Evolutionary conservation across 2,113 vertebrate genomes (phyloP).

Genomic region (Vulpes lagopus): DNA sequence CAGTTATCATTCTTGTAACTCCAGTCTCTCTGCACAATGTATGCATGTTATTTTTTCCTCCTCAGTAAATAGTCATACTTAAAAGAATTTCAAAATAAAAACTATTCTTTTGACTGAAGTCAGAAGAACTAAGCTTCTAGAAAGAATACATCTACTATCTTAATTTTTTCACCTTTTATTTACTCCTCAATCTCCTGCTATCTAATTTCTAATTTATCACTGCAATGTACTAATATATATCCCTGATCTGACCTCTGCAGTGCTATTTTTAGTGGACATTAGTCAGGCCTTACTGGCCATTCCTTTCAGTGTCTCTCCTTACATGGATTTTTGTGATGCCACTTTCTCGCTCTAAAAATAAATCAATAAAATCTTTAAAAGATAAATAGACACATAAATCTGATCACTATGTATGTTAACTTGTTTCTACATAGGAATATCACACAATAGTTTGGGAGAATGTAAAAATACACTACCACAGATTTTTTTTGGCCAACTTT

Average conservation of each 20-base stretch:
- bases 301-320: neutral
- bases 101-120: neutral
- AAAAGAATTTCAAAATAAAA: constrained; percentile 48
- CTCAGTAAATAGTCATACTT: constrained; percentile 6
- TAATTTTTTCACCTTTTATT: neutral
- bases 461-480: neutral
- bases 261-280: neutral
- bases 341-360: neutral
- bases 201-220: neutral
- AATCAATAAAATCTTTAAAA: neutral
- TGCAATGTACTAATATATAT: neutral
- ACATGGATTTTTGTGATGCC: neutral
- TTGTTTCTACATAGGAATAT: neutral
- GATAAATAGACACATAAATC: neutral
- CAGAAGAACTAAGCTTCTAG: neutral
- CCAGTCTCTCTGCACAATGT: neutral
- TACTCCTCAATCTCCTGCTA: neutral
- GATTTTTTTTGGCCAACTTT: neutral
- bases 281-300: neutral
- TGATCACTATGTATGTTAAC: neutral
- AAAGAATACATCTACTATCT: neutral
- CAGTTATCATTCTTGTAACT: neutral
- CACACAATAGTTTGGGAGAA: neutral
- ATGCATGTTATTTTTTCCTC: neutral
- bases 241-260: neutral